A percentile compares a stretch with the other conserved stretches of the same genome.
phyloP scores from a whole-genome alignment of 2,888 invertebrate species.

The Scaptomyza parva region DNA sequence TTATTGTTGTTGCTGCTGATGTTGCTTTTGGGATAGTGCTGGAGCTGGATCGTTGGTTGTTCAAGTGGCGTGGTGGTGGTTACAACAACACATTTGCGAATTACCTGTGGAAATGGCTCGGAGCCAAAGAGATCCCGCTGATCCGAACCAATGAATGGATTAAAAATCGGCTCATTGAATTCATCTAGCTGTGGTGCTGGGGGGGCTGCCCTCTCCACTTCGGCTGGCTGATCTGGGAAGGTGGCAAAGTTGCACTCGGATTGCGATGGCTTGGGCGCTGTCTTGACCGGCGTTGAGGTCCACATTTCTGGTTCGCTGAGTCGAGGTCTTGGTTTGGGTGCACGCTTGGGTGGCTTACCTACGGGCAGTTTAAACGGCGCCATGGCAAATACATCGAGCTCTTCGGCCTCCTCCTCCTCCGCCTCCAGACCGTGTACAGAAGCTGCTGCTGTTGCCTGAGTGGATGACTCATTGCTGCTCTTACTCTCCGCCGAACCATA shows the following conservation, averaged over 20 bases:
- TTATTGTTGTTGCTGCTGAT: slow-evolving; percentile 48
- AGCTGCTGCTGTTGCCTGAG: slow-evolving; percentile 30
- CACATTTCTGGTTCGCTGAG: slow-evolving; percentile 78
- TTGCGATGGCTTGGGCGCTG: slow-evolving; percentile 38
- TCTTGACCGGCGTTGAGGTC: slow-evolving; percentile 84
- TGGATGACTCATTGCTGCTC: slow-evolving; percentile 73
- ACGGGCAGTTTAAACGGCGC: slow-evolving; percentile 87
- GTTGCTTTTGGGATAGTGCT: slow-evolving; percentile 43
- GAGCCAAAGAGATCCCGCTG: slow-evolving; percentile 84
- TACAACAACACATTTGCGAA: slow-evolving; percentile 76
- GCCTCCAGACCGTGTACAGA: slow-evolving; percentile 60
- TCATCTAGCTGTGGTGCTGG: slow-evolving; percentile 75
- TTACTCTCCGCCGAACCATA: slow-evolving; percentile 86
- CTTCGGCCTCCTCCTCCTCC: slow-evolving; percentile 81
- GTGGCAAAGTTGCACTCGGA: slow-evolving; percentile 58
- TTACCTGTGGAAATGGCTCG: slow-evolving; percentile 84
- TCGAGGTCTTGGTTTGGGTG: slow-evolving; percentile 49
- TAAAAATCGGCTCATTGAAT: slow-evolving; percentile 84
- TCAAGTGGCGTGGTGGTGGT: slow-evolving; percentile 58
- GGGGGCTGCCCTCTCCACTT: neutral
- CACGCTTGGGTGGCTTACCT: slow-evolving; percentile 72
- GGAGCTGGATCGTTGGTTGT: slow-evolving; percentile 33
- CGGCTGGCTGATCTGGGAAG: slow-evolving; percentile 34
- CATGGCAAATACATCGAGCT: slow-evolving; percentile 89
- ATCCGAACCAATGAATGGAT: slow-evolving; percentile 78